These are phyloP conservation scores for Xestia xanthographa DNA, from an alignment of 2,888 invertebrate species.

Conservation along the genomic window DNA sequence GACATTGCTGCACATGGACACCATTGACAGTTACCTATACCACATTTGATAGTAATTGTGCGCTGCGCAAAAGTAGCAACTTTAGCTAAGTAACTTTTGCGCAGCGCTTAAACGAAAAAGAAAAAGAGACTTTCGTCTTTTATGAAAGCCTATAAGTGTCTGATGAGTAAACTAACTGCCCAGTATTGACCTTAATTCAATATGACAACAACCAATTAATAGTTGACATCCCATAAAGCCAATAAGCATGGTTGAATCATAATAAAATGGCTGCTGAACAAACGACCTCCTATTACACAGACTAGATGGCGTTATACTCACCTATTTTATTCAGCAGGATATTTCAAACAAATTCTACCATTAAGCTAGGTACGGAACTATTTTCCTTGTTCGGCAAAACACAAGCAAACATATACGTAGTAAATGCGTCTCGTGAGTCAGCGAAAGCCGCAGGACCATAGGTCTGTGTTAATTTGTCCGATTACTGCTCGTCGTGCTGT, in stretches of 20 bases:
- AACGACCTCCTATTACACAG: background rate
- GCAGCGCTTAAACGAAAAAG: background rate
- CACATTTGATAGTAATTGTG: no score
- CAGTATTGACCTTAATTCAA: slow-evolving; percentile 5
- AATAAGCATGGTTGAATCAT: background rate
- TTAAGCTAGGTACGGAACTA: slow-evolving; percentile 4
- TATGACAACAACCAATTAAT: background rate
- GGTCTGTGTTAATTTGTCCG: slow-evolving; percentile 79
- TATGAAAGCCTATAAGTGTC: background rate
- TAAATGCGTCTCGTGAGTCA: slow-evolving; percentile 73
- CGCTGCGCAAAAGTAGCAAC: no score
- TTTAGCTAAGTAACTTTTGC: no score
- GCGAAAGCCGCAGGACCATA: slow-evolving; percentile 72
- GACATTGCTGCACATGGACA: background rate
- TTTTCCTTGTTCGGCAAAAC: slow-evolving; percentile 58
- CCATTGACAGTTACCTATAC: no score
- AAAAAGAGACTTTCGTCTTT: background rate
- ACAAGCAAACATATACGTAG: slow-evolving; percentile 68
- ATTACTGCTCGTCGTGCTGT: slow-evolving; percentile 69
- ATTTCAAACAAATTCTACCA: slow-evolving; percentile 27
- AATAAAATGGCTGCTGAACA: slow-evolving; percentile 22
- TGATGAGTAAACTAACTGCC: background rate
- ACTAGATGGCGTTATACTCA: slow-evolving; percentile 56
- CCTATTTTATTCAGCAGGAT: slow-evolving; percentile 24
- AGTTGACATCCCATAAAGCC: background rate